phyloP scores from a whole-genome alignment of 2,113 vertebrate genomes.

The Syngnathoides biaculeatus region DNA sequence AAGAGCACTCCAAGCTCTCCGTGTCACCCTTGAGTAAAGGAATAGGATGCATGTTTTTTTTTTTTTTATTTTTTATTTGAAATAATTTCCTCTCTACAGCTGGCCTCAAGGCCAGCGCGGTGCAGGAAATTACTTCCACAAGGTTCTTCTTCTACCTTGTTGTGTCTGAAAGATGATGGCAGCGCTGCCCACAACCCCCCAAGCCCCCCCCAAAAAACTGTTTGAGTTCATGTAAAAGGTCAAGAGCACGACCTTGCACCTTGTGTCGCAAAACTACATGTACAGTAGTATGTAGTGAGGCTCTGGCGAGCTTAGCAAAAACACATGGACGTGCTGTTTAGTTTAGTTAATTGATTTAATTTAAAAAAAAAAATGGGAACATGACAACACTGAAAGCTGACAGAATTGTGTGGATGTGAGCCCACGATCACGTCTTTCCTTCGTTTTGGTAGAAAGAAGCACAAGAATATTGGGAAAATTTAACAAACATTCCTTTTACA shows the following conservation, averaged over 20 bases:
- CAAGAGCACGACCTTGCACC: not conserved
- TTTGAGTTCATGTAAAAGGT: not conserved
- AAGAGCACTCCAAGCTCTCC: constrained; percentile 3
- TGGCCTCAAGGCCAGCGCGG: not conserved
- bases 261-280: not conserved
- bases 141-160: constrained; percentile 5
- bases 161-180: constrained; percentile 2
- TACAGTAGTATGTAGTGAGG: not conserved
- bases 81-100: not conserved
- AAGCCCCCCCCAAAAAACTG: not conserved
- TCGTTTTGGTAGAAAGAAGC: too few relatives aligned
- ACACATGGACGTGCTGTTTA: not conserved
- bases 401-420: not conserved
- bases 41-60: constrained; percentile 19
- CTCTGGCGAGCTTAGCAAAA: not conserved
- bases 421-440: too few relatives aligned
- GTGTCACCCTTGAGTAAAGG: constrained; percentile 29
- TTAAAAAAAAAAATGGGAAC: not conserved
- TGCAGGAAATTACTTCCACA: not conserved
- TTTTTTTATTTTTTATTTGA: too few relatives aligned
- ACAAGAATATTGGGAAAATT: too few relatives aligned
- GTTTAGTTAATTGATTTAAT: too few relatives aligned
- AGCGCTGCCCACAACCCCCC: not conserved
- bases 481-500: too few relatives aligned
- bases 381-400: not conserved